phyloP scores from a whole-genome alignment of 2,113 vertebrate genomes.

The Myiopsitta monachus region DNA sequence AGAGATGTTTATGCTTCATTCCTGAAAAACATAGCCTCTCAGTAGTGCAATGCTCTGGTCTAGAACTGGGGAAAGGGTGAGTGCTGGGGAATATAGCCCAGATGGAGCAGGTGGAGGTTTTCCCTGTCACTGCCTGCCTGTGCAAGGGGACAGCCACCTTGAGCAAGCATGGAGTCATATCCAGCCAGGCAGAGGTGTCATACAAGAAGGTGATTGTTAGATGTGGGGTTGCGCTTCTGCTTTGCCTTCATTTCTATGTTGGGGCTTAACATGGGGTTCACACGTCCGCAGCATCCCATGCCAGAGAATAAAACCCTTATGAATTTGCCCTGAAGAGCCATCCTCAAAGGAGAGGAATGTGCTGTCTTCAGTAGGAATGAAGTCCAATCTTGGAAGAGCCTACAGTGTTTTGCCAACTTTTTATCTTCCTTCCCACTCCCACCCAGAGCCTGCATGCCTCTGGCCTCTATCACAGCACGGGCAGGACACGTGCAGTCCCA shows the following conservation, averaged over 20 bases:
- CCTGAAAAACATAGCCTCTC: neutral
- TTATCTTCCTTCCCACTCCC: neutral
- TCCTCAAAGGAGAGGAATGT: neutral
- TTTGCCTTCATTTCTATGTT: neutral
- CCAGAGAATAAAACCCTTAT: neutral
- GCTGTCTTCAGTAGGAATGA: neutral
- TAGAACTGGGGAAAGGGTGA: neutral
- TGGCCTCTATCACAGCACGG: neutral
- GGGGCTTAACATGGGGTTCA: neutral
- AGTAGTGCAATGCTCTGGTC: accelerated
- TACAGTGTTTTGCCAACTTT: neutral
- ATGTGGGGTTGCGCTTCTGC: neutral
- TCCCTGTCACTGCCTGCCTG: neutral
- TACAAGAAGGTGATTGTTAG: neutral
- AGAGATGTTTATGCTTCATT: conserved; percentile 23
- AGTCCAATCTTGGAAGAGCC: neutral
- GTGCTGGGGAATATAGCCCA: neutral
- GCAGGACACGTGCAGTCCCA: neutral
- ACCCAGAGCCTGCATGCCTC: neutral
- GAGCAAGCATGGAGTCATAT: accelerated
- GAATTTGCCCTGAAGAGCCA: neutral
- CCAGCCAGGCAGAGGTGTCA: neutral
- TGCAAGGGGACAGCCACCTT: neutral
- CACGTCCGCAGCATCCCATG: neutral
- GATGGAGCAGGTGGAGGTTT: neutral